phyloP scores from a whole-genome alignment of 2,888 invertebrate species.

The Cheilosia vulpina region DNA sequence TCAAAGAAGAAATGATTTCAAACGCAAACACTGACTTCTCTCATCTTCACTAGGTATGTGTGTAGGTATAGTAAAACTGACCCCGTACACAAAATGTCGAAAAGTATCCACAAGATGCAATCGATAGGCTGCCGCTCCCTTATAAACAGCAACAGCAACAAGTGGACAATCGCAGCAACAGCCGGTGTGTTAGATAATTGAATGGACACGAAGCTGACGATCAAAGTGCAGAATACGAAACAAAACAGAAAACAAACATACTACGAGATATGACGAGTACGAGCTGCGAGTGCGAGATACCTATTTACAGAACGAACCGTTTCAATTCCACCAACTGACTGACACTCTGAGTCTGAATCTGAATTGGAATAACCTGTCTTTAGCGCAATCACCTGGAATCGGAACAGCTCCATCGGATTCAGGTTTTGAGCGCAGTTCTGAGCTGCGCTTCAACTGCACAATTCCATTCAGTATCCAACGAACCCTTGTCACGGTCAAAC shows the following conservation, averaged over 20 bases:
- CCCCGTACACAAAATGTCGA: slow-evolving; percentile 45
- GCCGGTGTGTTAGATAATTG: slow-evolving; percentile 68
- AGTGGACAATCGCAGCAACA: slow-evolving; percentile 51
- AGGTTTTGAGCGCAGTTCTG: slow-evolving; percentile 54
- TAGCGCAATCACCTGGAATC: slow-evolving; percentile 48
- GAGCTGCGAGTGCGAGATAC: slow-evolving; percentile 6
- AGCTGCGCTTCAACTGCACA: slow-evolving; percentile 49
- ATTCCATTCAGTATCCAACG: slow-evolving; percentile 65
- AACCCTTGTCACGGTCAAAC: slow-evolving; percentile 73
- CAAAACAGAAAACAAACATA: slow-evolving; percentile 29
- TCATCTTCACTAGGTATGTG: neutral
- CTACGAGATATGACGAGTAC: too few relatives aligned
- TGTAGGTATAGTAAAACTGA: slow-evolving; percentile 5
- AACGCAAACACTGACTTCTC: slow-evolving; percentile 29
- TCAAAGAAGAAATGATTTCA: slow-evolving; percentile 28
- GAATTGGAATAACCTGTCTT: slow-evolving; percentile 57
- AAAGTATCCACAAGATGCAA: slow-evolving; percentile 57
- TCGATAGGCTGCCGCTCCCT: slow-evolving; percentile 23
- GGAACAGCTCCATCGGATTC: slow-evolving; percentile 40
- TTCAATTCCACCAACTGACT: slow-evolving; percentile 30
- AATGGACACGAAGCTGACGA: slow-evolving; percentile 64
- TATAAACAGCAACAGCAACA: slow-evolving; percentile 44
- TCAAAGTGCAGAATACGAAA: slow-evolving; percentile 52
- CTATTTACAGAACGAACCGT: slow-evolving; percentile 56
- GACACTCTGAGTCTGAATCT: neutral